Percentiles rank a stretch among this genome's conserved stretches.
Evolutionary conservation across 1,140 invertebrate species (phyloP).

Genomic region (Drosophila littoralis): DNA sequence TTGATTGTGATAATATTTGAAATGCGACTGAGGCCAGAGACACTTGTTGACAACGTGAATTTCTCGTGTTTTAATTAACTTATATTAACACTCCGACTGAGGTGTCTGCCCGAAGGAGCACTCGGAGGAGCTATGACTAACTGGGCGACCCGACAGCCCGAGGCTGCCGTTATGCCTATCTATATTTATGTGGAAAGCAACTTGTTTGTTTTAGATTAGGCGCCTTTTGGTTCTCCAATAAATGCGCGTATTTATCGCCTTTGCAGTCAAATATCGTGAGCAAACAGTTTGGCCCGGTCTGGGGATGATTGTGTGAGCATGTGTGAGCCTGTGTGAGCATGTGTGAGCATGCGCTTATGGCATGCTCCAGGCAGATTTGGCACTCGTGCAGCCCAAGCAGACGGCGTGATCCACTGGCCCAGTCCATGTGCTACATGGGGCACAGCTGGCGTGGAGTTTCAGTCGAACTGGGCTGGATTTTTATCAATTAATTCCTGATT

Average conservation of each 20-base stretch:
- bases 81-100: conserved; percentile 35
- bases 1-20: conserved; percentile 12
- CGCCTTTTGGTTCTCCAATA: conserved; percentile 7
- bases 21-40: conserved; percentile 20
- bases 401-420: conserved; percentile 8
- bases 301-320: not conserved
- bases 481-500: no score
- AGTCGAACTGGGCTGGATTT: no score
- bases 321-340: no score
- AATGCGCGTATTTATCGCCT: conserved; percentile 10
- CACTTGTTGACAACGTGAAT: conserved; percentile 57
- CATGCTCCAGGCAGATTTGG: conserved; percentile 14
- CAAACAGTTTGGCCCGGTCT: conserved; percentile 32
- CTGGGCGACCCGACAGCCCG: not conserved
- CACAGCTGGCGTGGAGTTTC: no score
- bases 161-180: not conserved
- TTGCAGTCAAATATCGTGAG: conserved; percentile 34
- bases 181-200: not conserved
- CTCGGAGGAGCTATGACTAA: conserved; percentile 12
- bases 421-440: not conserved
- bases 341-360: conserved; percentile 30
- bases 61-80: conserved; percentile 35
- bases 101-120: not conserved
- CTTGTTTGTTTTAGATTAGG: conserved; percentile 46
- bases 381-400: conserved; percentile 1